Evolutionary conservation across 1,140 invertebrate genomes (phyloP), one percentile per base, ranked within the genome.

Genomic region (Danaus plexippus): DNA sequence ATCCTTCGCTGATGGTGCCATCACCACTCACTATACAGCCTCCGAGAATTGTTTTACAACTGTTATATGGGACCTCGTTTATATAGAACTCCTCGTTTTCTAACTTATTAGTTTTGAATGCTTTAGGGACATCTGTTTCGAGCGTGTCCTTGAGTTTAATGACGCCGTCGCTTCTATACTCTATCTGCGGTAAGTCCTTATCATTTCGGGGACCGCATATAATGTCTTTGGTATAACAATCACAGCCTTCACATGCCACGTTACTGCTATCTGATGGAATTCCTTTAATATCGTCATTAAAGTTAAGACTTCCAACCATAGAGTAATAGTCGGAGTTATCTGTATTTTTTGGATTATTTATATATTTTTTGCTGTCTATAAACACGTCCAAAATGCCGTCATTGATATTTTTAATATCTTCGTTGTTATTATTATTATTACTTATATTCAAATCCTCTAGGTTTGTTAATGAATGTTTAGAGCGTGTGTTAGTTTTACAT

Each of bases 1-100:
- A 87, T 40, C 73, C 75, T 13, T 87, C 83, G 47, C 67, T 74
- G 11, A 86, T 83, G 6, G 64, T 81, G 9, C 75, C 75, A 58
- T 71, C 78, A 0, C 75, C 81, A 61, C 76, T 81, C 1, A 84
- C 81, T 48, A 87, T 85, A 56, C 84, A 87, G 49, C 74, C 81
- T 6, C 83, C 81, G 47, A 85, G 59, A 2, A 80, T 60, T 50
- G 61, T 77, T 51, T 84, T 82, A 59, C 83, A 87, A 64, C 75
- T 83, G 47, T 80, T 84, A 44, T 66, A 78, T 41, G 75, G 73
- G 15, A 77, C 52, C 53, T 65, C 54, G 52, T 42, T 69, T 53
- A 62, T 67, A 12, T 51, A 53, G 9, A 46, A 43, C 45, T 63
- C 57, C 52, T 51, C 40, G 13, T 41, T 44, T 53, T 55, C 12